Conservation (phyloP, 2,797 vertebrate genomes). For the Cottoperca gobio region DNA sequence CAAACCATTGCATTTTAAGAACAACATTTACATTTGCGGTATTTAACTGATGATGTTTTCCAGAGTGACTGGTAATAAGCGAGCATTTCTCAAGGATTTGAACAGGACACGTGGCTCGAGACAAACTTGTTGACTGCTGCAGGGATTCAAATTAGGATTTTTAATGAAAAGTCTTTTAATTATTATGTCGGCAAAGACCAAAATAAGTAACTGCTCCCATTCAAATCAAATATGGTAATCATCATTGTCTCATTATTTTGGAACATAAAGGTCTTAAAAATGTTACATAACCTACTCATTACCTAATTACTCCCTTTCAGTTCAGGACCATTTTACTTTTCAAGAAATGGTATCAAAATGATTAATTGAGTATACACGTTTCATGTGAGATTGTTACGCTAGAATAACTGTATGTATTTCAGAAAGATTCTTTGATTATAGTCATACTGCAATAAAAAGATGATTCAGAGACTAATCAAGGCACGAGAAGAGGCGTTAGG, state of each 20-base stretch:
- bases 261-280: background rate
- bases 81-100: slow-evolving; percentile 11
- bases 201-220: background rate
- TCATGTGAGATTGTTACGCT: background rate
- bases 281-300: slow-evolving; percentile 1
- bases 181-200: background rate
- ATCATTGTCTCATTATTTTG: background rate
- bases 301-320: background rate
- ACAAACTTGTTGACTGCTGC: background rate
- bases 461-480: slow-evolving; percentile 13
- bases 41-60: slow-evolving; percentile 41
- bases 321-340: background rate
- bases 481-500: background rate
- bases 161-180: background rate
- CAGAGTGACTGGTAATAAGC: slow-evolving; percentile 35
- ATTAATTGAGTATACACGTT: background rate
- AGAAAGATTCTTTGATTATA: background rate
- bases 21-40: slow-evolving; percentile 48
- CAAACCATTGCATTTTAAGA: slow-evolving; percentile 44
- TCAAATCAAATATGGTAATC: background rate
- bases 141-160: background rate
- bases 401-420: background rate
- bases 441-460: background rate
- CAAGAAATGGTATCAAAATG: background rate
- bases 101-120: background rate